Percentiles rank a stretch among this genome's conserved stretches.
Conservation (phyloP, 2,888 invertebrate genomes). For the Athrips mouffetella region DNA sequence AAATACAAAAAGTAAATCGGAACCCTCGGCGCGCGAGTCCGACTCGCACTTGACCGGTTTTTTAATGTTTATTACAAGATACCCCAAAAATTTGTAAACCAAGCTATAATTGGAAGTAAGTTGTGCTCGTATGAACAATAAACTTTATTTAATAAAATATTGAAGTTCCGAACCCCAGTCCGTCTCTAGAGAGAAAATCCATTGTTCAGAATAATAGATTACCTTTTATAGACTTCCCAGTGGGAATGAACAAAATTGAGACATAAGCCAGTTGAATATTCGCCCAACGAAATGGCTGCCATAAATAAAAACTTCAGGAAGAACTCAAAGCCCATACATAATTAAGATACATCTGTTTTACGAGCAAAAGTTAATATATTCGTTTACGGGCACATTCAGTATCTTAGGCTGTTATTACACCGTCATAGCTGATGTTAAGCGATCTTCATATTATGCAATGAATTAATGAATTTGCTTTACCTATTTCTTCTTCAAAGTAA, state of each 20-base stretch:
- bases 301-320: constrained; percentile 2
- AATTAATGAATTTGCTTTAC: too few species aligned
- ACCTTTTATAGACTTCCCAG: not conserved
- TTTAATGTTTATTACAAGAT: too few species aligned
- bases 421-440: not conserved
- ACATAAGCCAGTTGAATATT: not conserved
- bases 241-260: not conserved
- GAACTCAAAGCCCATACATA: constrained; percentile 5
- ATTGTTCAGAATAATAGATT: not conserved
- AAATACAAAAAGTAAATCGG: too few species aligned
- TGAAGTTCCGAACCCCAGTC: too few species aligned
- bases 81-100: too few species aligned
- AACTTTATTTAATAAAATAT: too few species aligned
- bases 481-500: too few species aligned
- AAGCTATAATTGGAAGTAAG: too few species aligned
- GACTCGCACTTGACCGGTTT: too few species aligned
- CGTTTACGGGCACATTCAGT: constrained; percentile 1
- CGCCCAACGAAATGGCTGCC: not conserved
- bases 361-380: constrained; percentile 5
- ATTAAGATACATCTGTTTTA: constrained; percentile 9
- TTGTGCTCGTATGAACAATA: too few species aligned
- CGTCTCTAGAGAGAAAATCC: not conserved
- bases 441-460: not conserved
- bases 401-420: not conserved
- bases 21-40: too few species aligned